Conservation (phyloP, 2,113 vertebrate species). For the Urocolius indicus region DNA sequence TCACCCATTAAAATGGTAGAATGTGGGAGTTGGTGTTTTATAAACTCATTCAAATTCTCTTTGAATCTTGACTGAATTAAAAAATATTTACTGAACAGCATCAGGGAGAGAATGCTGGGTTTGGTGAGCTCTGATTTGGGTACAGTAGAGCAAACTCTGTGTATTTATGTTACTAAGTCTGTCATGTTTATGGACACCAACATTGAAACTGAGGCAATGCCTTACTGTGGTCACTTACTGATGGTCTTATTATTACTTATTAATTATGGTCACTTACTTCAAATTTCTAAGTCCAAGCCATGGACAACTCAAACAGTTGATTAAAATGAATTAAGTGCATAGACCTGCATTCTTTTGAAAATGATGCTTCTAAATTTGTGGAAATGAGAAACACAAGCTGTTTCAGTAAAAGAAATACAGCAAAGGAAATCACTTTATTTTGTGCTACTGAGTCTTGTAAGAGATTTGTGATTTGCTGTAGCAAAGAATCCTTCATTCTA, state of each 20-base stretch:
- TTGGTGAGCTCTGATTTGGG: neutral
- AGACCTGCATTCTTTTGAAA: neutral
- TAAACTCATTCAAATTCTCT: neutral
- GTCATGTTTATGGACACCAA: neutral
- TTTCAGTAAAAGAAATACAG: neutral
- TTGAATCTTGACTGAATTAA: neutral
- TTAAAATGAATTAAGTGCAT: neutral
- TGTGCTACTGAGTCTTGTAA: neutral
- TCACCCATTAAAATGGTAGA: neutral
- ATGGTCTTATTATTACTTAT: too few species aligned
- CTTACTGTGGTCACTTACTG: neutral
- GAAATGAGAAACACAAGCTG: neutral
- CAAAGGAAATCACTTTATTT: neutral
- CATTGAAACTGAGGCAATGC: neutral
- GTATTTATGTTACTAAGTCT: neutral
- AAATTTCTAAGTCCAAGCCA: neutral
- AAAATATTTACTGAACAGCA: neutral
- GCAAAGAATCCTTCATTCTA: neutral
- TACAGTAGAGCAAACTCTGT: neutral
- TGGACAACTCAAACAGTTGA: neutral
- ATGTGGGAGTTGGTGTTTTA: fast-evolving
- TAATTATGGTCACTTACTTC: neutral
- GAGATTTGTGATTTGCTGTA: neutral
- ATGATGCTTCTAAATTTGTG: neutral
- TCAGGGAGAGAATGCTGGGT: neutral